Conservation (phyloP, 2,888 invertebrate genomes). For the Leucophenga montana region DNA sequence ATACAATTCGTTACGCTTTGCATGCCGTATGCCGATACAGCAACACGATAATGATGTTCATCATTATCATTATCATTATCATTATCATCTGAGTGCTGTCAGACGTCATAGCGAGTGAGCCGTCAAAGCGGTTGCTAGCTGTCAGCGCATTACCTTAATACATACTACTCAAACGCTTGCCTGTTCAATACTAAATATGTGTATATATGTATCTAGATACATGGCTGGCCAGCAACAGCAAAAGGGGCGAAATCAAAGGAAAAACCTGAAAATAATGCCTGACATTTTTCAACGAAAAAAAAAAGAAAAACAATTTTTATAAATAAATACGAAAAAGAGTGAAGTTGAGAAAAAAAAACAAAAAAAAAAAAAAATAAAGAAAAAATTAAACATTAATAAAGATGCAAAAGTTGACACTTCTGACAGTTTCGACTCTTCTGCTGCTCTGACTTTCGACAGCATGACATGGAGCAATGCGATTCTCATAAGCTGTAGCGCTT, state of each 20-base stretch:
- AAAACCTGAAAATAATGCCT: background rate
- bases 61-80: too few species aligned
- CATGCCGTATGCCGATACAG: too few species aligned
- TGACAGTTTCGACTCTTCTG: conserved; percentile 46
- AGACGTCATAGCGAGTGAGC: conserved; percentile 13
- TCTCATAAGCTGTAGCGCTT: background rate
- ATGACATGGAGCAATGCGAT: too few species aligned
- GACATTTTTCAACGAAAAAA: conserved; percentile 23
- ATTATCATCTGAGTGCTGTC: conserved; percentile 7
- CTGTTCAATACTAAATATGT: background rate
- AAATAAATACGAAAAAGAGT: too few species aligned
- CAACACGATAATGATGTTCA: too few species aligned
- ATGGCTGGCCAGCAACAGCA: background rate
- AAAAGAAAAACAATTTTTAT: conserved; percentile 29
- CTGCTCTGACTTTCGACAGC: too few species aligned
- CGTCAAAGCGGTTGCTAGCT: conserved; percentile 24
- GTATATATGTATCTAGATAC: background rate
- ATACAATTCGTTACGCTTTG: too few species aligned
- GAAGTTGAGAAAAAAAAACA: conserved; percentile 22
- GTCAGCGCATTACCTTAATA: conserved; percentile 38
- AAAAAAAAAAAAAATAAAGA: conserved; percentile 27
- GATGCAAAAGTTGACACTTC: conserved; percentile 58
- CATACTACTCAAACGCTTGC: conserved; percentile 36
- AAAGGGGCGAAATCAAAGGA: conserved; percentile 3
- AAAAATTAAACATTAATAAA: conserved; percentile 58